Percentiles rank a stretch among this genome's conserved stretches.
phyloP scores from a whole-genome alignment of 2,888 invertebrate genomes.

The Heteromyza rotundicornis region DNA sequence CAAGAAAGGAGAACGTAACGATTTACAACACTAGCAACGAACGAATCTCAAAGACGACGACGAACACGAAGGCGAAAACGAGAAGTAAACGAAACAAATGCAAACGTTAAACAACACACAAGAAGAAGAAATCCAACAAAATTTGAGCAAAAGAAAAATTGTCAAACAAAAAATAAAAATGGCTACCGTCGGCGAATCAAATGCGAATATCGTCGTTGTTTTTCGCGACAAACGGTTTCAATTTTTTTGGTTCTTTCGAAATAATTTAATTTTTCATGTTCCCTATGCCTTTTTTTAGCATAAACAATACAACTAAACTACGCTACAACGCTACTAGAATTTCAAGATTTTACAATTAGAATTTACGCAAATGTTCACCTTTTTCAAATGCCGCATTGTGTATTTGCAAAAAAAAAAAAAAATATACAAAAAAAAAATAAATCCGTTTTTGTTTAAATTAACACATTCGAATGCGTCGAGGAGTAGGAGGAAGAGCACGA shows the following conservation, averaged over 20 bases:
- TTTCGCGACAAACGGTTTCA: constrained; percentile 1
- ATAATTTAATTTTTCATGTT: constrained; percentile 5
- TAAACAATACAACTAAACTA: too few species aligned
- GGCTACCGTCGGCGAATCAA: constrained; percentile 39
- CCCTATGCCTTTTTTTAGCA: too few species aligned
- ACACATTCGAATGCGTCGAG: neutral
- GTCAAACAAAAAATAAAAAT: constrained; percentile 49
- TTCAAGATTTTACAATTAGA: neutral
- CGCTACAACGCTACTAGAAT: too few species aligned
- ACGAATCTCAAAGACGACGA: neutral
- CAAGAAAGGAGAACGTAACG: too few species aligned
- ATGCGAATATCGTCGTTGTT: neutral
- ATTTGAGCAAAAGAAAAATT: constrained; percentile 33
- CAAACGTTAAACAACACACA: constrained; percentile 15
- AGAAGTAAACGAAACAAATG: constrained; percentile 6
- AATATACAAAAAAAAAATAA: too few species aligned
- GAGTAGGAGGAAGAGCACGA: neutral
- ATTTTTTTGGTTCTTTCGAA: constrained; percentile 7
- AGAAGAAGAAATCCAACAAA: constrained; percentile 21
- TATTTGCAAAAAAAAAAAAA: neutral
- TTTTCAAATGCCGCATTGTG: constrained; percentile 56
- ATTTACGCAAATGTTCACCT: constrained; percentile 44
- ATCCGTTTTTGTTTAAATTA: too few species aligned
- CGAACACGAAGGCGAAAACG: too few species aligned
- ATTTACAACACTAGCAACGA: constrained; percentile 11